A percentile compares a stretch with the other conserved stretches of the same genome.
Conservation (phyloP, 2,113 vertebrate species). For the Atlantisia rogersi region DNA sequence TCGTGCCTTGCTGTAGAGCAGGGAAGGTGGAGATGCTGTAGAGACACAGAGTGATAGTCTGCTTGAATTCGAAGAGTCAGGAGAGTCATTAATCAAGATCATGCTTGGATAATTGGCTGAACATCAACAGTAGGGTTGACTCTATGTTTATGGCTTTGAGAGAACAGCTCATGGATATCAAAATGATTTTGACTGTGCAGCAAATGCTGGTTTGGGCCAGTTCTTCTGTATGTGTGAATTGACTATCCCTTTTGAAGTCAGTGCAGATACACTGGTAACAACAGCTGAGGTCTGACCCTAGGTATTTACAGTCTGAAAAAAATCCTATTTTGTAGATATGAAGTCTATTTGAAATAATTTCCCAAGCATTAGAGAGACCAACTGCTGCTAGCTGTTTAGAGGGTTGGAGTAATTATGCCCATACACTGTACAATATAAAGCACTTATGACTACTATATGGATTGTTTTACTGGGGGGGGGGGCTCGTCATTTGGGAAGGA, state of each 20-base stretch:
- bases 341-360: slow-evolving; percentile 42
- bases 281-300: neutral
- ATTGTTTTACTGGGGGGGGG: neutral
- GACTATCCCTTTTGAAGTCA: neutral
- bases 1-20: neutral
- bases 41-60: neutral
- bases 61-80: neutral
- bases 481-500: neutral
- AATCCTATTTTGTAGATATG: neutral
- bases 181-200: neutral
- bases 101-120: neutral
- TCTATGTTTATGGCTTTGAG: neutral
- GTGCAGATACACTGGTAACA: neutral
- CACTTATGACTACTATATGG: neutral
- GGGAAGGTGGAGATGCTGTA: neutral
- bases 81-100: neutral
- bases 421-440: neutral
- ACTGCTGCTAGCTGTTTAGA: slow-evolving; percentile 13
- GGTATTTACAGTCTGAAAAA: neutral
- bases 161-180: neutral
- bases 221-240: neutral
- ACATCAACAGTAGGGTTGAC: neutral
- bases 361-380: neutral
- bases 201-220: neutral
- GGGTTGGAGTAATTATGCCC: slow-evolving; percentile 32